Evolutionary conservation across 1,140 invertebrate species (phyloP).

Genomic region (Scaptomyza montana): DNA sequence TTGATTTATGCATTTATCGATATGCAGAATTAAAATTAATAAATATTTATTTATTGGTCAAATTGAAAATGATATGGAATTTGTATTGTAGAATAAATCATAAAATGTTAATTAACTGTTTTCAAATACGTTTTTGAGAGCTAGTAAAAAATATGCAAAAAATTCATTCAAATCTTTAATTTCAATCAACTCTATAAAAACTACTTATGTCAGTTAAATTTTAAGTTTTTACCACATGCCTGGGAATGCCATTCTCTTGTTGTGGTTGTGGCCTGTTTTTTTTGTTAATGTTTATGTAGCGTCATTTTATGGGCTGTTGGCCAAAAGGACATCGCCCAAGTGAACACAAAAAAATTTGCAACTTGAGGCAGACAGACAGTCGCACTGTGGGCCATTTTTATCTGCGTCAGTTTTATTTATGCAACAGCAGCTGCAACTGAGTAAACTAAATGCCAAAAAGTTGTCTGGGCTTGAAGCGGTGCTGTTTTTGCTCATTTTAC

Average conservation of each 20-base stretch:
- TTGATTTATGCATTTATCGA: slow-evolving; percentile 24
- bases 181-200: no score
- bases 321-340: slow-evolving; percentile 32
- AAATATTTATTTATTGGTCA: slow-evolving; percentile 4
- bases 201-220: no score
- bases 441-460: slow-evolving; percentile 21
- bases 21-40: neutral
- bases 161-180: no score
- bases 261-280: neutral
- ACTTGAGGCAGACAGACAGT: slow-evolving; percentile 23
- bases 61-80: slow-evolving; percentile 1
- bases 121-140: no score
- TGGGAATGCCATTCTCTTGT: no score
- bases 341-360: neutral
- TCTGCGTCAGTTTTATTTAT: slow-evolving; percentile 67
- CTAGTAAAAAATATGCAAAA: no score
- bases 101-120: no score
- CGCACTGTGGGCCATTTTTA: slow-evolving; percentile 50
- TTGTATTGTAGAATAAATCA: no score
- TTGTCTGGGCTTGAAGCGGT: neutral
- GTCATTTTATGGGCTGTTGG: slow-evolving; percentile 56
- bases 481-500: neutral
- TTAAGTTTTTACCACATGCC: neutral
- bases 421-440: slow-evolving; percentile 60
- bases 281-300: neutral